A percentile compares a stretch with the other conserved stretches of the same genome.
phyloP scores from a whole-genome alignment of 2,113 vertebrate species.

The Stegostoma tigrinum region DNA sequence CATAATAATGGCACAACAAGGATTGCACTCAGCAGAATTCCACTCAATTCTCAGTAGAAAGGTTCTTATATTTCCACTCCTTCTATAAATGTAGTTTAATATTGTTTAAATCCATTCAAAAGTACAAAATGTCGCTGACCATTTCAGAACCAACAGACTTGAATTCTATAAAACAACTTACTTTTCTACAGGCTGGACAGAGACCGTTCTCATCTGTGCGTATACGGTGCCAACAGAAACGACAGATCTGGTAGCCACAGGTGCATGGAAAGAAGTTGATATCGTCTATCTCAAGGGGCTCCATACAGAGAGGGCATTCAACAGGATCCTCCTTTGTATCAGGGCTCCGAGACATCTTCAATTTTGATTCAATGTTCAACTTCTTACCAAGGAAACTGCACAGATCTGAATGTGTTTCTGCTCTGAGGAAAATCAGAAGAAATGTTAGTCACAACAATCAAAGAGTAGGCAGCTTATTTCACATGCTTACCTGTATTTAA shows the following conservation, averaged over 20 bases:
- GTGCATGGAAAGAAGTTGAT: constrained; percentile 99
- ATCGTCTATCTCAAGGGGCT: constrained; percentile 95
- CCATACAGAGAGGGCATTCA: constrained; percentile 99
- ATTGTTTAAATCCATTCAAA: not conserved
- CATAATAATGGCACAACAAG: not conserved
- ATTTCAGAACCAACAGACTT: not conserved
- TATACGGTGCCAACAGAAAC: constrained; percentile 98
- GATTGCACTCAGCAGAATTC: not conserved
- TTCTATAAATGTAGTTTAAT: not conserved
- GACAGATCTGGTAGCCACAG: constrained; percentile 97
- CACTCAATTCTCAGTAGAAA: not conserved
- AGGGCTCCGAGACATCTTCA: constrained; percentile 95
- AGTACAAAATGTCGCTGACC: not conserved
- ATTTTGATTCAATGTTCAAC: not conserved
- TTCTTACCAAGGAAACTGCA: constrained; percentile 19
- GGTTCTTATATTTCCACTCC: not conserved
- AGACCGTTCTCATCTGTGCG: constrained; percentile 98
- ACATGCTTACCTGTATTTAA: not conserved
- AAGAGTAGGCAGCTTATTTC: not conserved
- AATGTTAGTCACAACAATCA: not conserved
- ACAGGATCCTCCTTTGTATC: constrained; percentile 94
- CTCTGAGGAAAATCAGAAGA: not conserved
- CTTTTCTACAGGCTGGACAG: constrained; percentile 99
- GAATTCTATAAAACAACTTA: constrained; percentile 45
- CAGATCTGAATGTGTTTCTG: not conserved